These are phyloP conservation scores for Motacilla alba DNA, from an alignment of 2,113 vertebrate genomes.

Conservation along the genomic window DNA sequence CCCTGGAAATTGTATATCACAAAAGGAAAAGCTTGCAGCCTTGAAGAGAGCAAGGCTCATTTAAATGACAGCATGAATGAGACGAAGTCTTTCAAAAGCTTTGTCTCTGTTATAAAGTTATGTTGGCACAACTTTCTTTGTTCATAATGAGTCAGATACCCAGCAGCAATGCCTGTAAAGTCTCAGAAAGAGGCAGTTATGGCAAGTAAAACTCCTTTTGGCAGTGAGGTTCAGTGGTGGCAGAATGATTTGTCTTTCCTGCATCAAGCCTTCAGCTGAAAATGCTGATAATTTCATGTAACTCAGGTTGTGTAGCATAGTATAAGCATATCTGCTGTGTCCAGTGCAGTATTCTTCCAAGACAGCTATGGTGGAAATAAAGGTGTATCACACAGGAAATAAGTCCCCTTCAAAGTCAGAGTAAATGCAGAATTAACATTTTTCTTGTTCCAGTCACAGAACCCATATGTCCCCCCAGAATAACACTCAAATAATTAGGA, in stretches of 20 bases:
- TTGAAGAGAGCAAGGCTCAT: not conserved
- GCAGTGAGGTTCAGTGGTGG: not conserved
- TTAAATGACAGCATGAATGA: not conserved
- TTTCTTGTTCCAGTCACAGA: not conserved
- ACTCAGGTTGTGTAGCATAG: not conserved
- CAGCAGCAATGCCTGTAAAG: not conserved
- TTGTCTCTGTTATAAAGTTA: not conserved
- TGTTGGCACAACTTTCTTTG: not conserved
- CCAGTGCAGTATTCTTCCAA: not conserved
- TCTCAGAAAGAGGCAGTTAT: not conserved
- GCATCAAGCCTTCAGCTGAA: not conserved
- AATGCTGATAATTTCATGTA: not conserved
- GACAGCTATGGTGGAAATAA: not conserved
- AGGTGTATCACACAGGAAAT: not conserved
- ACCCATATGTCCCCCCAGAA: not conserved
- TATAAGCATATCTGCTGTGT: not conserved
- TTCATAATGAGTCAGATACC: not conserved
- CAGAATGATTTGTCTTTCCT: not conserved
- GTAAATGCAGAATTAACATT: not conserved
- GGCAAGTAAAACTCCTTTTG: not conserved
- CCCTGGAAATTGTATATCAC: slow-evolving; percentile 3
- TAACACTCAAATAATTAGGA: not conserved
- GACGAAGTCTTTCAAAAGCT: not conserved
- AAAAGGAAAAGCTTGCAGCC: slow-evolving; percentile 13
- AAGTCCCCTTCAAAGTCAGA: not conserved